phyloP scores from a whole-genome alignment of 1,140 invertebrate species.

The Bombus pascuorum region DNA sequence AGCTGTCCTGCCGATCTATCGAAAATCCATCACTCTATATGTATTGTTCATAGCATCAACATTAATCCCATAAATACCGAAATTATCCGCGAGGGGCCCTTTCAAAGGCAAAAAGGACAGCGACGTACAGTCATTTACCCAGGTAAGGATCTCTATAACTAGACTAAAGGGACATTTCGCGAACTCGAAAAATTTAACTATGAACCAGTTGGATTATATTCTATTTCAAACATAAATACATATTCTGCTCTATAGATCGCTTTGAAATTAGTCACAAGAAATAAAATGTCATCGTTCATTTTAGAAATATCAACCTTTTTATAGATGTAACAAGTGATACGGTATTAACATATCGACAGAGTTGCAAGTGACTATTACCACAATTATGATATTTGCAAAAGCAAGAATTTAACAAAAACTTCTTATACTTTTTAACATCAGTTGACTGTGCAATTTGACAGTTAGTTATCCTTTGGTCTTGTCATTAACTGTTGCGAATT shows the following conservation, averaged over 20 bases:
- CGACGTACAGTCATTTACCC: slow-evolving; percentile 14
- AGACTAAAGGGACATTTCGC: neutral
- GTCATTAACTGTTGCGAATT: too few relatives aligned
- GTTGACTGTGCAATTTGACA: too few relatives aligned
- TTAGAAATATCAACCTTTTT: too few relatives aligned
- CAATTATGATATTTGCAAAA: too few relatives aligned
- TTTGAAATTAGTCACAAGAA: neutral
- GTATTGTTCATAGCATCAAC: slow-evolving; percentile 45
- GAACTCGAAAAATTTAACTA: neutral
- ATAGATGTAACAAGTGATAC: too few relatives aligned
- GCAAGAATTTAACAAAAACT: too few relatives aligned
- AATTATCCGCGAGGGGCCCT: slow-evolving; percentile 68
- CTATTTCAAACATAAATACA: neutral
- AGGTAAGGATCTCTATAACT: neutral
- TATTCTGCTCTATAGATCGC: neutral
- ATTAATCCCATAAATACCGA: slow-evolving; percentile 76
- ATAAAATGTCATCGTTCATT: too few relatives aligned
- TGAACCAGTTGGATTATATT: neutral
- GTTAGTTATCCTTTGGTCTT: too few relatives aligned
- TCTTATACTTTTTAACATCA: too few relatives aligned
- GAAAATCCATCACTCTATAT: slow-evolving; percentile 58
- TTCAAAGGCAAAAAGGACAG: slow-evolving; percentile 5
- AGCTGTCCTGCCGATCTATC: slow-evolving; percentile 72
- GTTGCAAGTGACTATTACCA: too few relatives aligned
- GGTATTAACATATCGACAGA: too few relatives aligned